Percentiles rank a stretch among this genome's conserved stretches.
Conservation (phyloP, 2,113 vertebrate genomes). For the Hemiscyllium ocellatum region DNA sequence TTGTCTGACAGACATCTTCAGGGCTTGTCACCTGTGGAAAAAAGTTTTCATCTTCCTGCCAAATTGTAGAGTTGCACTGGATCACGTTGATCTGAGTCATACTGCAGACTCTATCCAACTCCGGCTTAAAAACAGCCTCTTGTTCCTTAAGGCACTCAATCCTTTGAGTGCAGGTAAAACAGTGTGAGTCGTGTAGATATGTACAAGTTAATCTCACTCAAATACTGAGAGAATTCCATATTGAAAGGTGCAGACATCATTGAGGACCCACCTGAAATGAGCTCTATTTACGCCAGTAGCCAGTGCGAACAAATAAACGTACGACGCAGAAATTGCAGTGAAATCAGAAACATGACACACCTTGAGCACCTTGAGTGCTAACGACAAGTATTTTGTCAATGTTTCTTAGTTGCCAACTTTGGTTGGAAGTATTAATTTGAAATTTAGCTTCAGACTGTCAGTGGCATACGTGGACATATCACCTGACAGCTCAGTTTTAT, state of each 20-base stretch:
- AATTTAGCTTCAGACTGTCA: background rate
- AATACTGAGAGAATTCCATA: background rate
- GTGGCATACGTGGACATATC: background rate
- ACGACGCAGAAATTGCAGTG: background rate
- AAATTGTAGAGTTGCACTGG: conserved; percentile 50
- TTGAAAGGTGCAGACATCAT: background rate
- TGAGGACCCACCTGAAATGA: background rate
- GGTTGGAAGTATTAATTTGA: background rate
- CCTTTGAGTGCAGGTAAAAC: background rate
- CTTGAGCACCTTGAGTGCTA: background rate
- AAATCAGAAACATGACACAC: background rate
- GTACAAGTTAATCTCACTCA: background rate
- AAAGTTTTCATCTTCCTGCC: conserved; percentile 50
- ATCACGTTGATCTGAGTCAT: conserved; percentile 57
- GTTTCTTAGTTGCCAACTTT: background rate
- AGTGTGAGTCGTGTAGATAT: background rate
- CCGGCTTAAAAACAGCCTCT: conserved; percentile 20
- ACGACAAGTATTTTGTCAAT: background rate
- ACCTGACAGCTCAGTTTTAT: background rate
- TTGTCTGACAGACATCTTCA: conserved; percentile 50
- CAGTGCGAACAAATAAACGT: background rate
- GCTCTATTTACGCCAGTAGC: background rate
- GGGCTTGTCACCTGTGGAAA: conserved; percentile 50
- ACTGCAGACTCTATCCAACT: conserved; percentile 50
- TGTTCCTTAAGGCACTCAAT: background rate